Percentiles rank a stretch among this genome's conserved stretches.
Evolutionary conservation across 2,888 invertebrate species (phyloP).

Genomic region (Coelopa pilipes): DNA sequence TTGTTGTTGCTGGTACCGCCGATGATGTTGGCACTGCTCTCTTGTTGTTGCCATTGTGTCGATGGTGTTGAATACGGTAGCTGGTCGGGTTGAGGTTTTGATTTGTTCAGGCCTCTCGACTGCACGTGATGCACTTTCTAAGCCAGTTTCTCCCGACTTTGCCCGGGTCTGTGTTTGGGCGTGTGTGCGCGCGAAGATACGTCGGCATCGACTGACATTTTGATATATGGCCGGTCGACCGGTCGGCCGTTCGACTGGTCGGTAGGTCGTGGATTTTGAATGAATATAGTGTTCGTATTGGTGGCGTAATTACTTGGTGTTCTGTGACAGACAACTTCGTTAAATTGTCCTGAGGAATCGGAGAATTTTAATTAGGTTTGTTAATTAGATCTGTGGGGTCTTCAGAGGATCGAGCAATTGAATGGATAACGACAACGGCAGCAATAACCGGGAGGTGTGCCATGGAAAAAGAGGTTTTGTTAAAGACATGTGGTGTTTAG

Average conservation of each 20-base stretch:
- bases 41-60: slow-evolving; percentile 5
- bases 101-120: not conserved
- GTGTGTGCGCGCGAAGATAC: not conserved
- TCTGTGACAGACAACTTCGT: slow-evolving; percentile 28
- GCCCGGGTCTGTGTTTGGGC: not conserved
- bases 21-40: not conserved
- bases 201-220: slow-evolving; percentile 23
- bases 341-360: slow-evolving; percentile 16
- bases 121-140: slow-evolving; percentile 31
- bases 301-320: slow-evolving; percentile 33
- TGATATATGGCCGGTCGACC: slow-evolving; percentile 17
- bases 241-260: not conserved
- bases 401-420: not conserved
- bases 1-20: slow-evolving; percentile 26
- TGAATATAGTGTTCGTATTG: not conserved
- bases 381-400: slow-evolving; percentile 27
- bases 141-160: not conserved
- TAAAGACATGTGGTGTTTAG: not conserved
- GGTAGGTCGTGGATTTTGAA: not conserved
- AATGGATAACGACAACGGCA: no score
- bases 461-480: not conserved
- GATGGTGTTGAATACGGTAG: slow-evolving; percentile 39
- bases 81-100: not conserved
- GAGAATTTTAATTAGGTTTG: slow-evolving; percentile 29
- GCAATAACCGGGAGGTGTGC: no score